Percentiles rank a stretch among this genome's conserved stretches.
Conservation (phyloP, 2,888 invertebrate genomes). For the Sinhomidia bicolor region DNA sequence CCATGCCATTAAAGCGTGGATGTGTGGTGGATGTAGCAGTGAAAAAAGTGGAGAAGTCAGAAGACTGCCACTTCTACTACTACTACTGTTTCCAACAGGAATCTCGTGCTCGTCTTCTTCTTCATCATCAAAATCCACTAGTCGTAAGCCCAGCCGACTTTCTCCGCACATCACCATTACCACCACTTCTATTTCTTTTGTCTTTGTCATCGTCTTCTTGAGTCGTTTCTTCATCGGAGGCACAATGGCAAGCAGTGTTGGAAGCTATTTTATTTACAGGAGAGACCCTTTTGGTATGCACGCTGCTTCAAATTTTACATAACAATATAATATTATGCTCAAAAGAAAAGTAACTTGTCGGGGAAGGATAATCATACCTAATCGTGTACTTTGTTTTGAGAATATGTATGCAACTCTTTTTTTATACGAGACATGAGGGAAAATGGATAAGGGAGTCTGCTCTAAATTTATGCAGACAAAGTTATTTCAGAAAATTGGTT, state of each 20-base stretch:
- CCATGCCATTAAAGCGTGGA: not conserved
- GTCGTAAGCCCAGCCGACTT: conserved; percentile 41
- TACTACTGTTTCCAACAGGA: conserved; percentile 11
- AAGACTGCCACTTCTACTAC: too few species aligned
- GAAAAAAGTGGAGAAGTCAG: not conserved
- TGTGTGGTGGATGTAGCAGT: not conserved
- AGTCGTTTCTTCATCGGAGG: conserved; percentile 32
- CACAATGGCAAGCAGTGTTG: conserved; percentile 47
- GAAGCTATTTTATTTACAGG: conserved; percentile 63
- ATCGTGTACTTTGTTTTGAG: conserved; percentile 27
- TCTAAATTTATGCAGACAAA: conserved; percentile 66
- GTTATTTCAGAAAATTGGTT: conserved; percentile 58
- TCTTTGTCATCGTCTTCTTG: conserved; percentile 29
- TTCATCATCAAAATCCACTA: conserved; percentile 47
- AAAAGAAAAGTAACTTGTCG: not conserved
- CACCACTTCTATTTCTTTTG: not conserved
- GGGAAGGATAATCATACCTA: not conserved
- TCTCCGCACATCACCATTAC: not conserved
- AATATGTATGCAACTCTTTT: too few species aligned
- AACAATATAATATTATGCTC: not conserved
- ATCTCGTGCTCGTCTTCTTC: conserved; percentile 25
- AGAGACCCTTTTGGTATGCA: conserved; percentile 66
- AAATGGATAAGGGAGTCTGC: not conserved
- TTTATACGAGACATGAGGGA: conserved; percentile 12
- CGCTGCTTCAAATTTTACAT: not conserved